Base-by-base conservation (phyloP, 1,140 invertebrate species). In the Trachymyrmex septentrionalis region DNA sequence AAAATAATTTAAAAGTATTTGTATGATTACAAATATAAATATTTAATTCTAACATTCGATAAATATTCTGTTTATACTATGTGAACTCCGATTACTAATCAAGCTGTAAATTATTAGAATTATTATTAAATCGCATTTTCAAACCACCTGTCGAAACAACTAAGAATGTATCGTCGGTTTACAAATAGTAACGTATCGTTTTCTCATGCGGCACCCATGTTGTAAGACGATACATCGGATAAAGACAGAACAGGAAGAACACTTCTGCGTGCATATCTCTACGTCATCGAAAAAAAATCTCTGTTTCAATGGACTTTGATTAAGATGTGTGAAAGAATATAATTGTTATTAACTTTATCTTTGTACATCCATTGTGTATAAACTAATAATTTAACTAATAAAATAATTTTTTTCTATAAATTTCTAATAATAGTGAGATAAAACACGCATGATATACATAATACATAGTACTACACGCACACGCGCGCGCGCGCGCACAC, bases 371-470 rank as follows among this genome's bases (percentile, higher is more conserved):
- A 27, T 44, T 64, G n/a, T 64, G 24, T 16, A 27, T 6, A 21
- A 21, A 6, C n/a, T n/a, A n/a, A n/a, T n/a, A n/a, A n/a, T n/a
- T n/a, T n/a, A n/a, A n/a, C n/a, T n/a, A n/a, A n/a, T n/a, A n/a
- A n/a, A n/a, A n/a, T n/a, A n/a, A 30, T 14, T 30, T 24, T 50
- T 44, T n/a, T 48, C 3, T 30, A 30, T 1, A 12, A 4, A 77
- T 77, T 64, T 48, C 9, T 48, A 48, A n/a, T 77, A 48, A 63
- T 53, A 38, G 9, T 73, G n/a, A 57, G n/a, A 59, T 76, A 76
- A 59, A 59, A 57, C 12, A 5, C 2, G 0, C n/a, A 4, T 21
- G 38, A 3, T 30, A 12, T 44, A 44, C 38, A 44, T 10, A 44
- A 9, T 21, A 38, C n/a, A 53, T 19, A 53, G 50, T 53, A 19